Base-by-base conservation (phyloP, 2,888 invertebrate genomes). In the Cordilura impudica region DNA sequence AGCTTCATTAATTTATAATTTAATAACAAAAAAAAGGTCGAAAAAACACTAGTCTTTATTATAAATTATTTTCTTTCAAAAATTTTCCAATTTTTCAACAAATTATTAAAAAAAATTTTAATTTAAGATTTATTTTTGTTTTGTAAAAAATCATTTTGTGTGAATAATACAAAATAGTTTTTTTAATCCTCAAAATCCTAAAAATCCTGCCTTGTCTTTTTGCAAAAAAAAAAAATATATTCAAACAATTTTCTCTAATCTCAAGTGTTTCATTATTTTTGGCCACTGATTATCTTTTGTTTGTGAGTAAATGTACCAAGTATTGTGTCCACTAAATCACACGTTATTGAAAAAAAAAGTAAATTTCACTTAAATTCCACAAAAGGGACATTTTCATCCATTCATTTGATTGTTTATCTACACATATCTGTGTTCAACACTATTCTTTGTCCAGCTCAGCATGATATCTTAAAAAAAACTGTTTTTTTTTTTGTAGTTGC, bases 261-360 rank as follows among this genome's bases (percentile, higher is more conserved):
- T 79, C 71, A 79, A 75, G 79, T 72, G 67, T 69, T 72, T 67
- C 61, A 72, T 72, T 75, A 67, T 45, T 53, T 67, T 72, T 71
- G 61, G 43, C 26, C 61, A 72, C 54, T 67, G 14, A 58, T 58
- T 43, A 31, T 47, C 10, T 35, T 49, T 21, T 39, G 12, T 69
- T 47, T 65, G 12, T 47, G 26, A 31, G 53, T 61, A 47, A 16
- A 47, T 29, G 1, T 10, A 16, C 45, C 16, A 26, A 10, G n/a
- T 49, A 49, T 18, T 35, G 35, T 51, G 47, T 63, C 21, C 26
- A 49, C 23, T 61, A 63, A 35, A 58, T 53, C 61, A 56, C 67
- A 56, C 26, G 43, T 47, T 47, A 66, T 60, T 53, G 56, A 2
- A 35, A 10, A 49, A 18, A n/a, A n/a, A n/a, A n/a, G n/a, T 51